A percentile compares a stretch with the other conserved stretches of the same genome.
Conservation (phyloP, 2,113 vertebrate species). For the Lates calcarifer region DNA sequence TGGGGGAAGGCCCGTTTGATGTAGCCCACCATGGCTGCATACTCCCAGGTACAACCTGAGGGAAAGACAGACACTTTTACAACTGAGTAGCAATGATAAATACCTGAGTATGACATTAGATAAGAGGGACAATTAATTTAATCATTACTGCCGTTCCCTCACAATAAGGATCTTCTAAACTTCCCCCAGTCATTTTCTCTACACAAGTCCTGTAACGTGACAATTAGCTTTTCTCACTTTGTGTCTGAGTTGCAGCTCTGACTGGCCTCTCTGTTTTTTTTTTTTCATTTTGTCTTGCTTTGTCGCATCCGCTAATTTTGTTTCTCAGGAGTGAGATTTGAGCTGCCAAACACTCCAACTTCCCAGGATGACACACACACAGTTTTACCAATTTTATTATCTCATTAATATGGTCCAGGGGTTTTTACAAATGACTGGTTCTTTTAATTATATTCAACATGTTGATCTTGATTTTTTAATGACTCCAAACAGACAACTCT, state of each 20-base stretch:
- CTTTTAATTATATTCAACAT: no score
- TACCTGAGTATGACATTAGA: not conserved
- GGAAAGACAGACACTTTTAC: constrained; percentile 16
- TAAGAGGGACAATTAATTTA: not conserved
- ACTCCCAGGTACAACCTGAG: constrained; percentile 95
- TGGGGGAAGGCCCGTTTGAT: constrained; percentile 88
- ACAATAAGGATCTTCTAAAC: no score
- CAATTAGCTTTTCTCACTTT: no score
- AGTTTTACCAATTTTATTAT: no score
- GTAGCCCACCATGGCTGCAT: constrained; percentile 90
- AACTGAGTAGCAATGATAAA: not conserved
- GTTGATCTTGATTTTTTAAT: no score
- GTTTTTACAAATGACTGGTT: no score
- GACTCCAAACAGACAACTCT: not conserved
- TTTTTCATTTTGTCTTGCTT: not conserved
- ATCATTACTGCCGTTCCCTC: not conserved
- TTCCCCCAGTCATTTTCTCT: not conserved
- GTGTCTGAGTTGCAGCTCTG: no score
- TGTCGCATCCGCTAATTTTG: not conserved
- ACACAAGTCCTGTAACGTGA: not conserved
- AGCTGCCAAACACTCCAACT: not conserved
- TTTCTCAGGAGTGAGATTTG: not conserved
- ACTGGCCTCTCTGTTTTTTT: not conserved
- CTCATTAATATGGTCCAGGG: no score
- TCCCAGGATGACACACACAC: not conserved